Conservation (phyloP, 2,888 invertebrate species). For the Cybosia mesomella region DNA sequence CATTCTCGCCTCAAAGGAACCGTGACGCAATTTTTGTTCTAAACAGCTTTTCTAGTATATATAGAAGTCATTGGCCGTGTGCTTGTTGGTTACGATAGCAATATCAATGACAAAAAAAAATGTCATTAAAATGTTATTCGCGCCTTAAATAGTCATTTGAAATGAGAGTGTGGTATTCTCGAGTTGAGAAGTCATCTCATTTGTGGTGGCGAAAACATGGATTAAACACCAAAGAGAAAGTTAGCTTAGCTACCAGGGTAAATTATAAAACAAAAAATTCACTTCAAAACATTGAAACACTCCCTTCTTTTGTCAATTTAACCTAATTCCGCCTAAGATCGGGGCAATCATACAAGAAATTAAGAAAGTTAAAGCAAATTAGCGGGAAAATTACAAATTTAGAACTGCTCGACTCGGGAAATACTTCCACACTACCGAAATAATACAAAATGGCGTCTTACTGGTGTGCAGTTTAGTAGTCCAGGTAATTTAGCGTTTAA, state of each 20-base stretch:
- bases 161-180: not conserved
- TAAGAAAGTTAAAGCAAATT: slow-evolving; percentile 4
- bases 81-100: not conserved
- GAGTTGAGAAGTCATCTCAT: not conserved
- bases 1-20: too few relatives aligned
- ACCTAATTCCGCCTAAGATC: slow-evolving; percentile 1
- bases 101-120: not conserved
- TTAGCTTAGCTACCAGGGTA: not conserved
- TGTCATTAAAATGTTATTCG: too few relatives aligned
- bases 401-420: not conserved
- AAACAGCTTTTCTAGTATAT: too few relatives aligned
- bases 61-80: not conserved
- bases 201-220: not conserved
- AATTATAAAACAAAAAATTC: not conserved
- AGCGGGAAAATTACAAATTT: slow-evolving; percentile 4
- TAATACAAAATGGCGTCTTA: not conserved
- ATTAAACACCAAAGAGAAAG: not conserved
- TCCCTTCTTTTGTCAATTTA: slow-evolving; percentile 1
- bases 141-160: not conserved
- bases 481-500: slow-evolving; percentile 4
- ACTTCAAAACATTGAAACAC: not conserved
- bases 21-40: too few relatives aligned
- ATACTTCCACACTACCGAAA: not conserved
- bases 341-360: slow-evolving; percentile 2
- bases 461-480: not conserved